Evolutionary conservation across 2,888 invertebrate genomes (phyloP), one percentile per base, ranked within the genome.

Genomic region (Julus scanicus): DNA sequence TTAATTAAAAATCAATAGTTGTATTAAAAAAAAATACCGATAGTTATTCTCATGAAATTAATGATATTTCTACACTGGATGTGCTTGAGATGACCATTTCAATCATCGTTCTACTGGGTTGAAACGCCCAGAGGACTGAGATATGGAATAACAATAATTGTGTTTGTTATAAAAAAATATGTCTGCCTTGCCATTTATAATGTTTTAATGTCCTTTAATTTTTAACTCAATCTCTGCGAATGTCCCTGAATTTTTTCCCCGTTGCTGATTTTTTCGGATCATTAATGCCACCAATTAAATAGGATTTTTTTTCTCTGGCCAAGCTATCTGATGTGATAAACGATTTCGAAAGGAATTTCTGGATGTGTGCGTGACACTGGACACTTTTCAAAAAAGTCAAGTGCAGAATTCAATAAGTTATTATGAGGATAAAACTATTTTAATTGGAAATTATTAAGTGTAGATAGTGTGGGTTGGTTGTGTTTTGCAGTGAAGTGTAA

Each of bases 231-330:
- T 53, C 53, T 11, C 53, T 53, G 53, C 53, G 11, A 53, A 53
- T 15, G 53, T 53, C 53, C 53, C 53, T 53, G 53, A 53, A 15
- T 53, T 53, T 53, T 53, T 53, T 53, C 11, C 11, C 53, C 11
- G 53, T 53, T 53, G 53, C 53, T 53, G 53, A 53, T n/a, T 53
- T 53, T 53, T 53, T 53, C 53, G 53, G 53, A 53, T 53, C 53
- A 53, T 53, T 53, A 53, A 53, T 53, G 53, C 53, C 53, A 53
- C 53, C 53, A 53, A 53, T 53, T 53, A 53, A 53, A 53, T 53
- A 53, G 53, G 53, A 53, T 15, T 53, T 53, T 53, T 53, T 53
- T 53, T 15, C 11, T 15, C 11, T 9, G 53, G 53, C 53, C 53
- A 8, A 15, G 53, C 53, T 53, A 53, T 53, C 53, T 53, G 53